Evolutionary conservation across 2,797 vertebrate species (phyloP).

Genomic region (Enteromius mattozi): DNA sequence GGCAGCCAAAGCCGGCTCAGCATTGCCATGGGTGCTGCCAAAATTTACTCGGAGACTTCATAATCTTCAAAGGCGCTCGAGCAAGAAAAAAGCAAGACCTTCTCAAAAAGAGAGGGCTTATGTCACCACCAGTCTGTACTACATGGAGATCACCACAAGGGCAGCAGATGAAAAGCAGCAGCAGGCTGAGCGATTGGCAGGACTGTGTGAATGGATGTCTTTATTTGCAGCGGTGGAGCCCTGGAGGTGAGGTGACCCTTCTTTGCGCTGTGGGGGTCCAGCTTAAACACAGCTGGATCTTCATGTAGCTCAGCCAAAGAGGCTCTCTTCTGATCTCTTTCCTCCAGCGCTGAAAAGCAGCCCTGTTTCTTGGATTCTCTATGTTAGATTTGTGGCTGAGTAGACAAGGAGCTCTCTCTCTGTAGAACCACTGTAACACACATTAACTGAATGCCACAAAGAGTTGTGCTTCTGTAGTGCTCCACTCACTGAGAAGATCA

Average conservation of each 20-base stretch:
- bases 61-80: conserved; percentile 41
- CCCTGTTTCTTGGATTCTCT: conserved; percentile 37
- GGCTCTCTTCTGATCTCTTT: conserved; percentile 38
- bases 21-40: background rate
- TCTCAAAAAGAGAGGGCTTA: background rate
- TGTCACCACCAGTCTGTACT: conserved; percentile 22
- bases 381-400: background rate
- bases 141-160: conserved; percentile 36
- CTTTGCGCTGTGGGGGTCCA: conserved; percentile 64
- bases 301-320: conserved; percentile 57
- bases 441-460: background rate
- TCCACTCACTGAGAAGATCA: background rate
- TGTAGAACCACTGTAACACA: background rate
- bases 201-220: conserved; percentile 56
- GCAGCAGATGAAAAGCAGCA: conserved; percentile 46
- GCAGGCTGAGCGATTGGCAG: conserved; percentile 33
- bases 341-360: conserved; percentile 41
- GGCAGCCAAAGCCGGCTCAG: conserved; percentile 14
- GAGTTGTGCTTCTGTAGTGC: background rate
- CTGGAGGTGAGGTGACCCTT: conserved; percentile 66
- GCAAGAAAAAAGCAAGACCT: conserved; percentile 33
- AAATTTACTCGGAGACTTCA: conserved; percentile 11
- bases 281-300: conserved; percentile 69
- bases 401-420: conserved; percentile 20
- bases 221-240: conserved; percentile 49